Conservation (phyloP, 2,888 invertebrate genomes). For the Eudemis profundana region DNA sequence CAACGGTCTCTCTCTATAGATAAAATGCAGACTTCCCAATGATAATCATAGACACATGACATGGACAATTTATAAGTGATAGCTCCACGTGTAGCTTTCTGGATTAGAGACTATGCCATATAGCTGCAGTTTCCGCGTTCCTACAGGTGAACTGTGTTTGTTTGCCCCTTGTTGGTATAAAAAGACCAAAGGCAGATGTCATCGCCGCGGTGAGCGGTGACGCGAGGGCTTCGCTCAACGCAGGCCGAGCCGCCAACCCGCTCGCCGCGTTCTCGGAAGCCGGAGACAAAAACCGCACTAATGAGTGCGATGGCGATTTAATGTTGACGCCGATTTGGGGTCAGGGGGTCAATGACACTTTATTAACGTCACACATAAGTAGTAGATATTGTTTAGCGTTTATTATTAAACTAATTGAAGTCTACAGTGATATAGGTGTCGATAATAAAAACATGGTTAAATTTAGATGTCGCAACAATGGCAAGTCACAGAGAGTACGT, state of each 20-base stretch:
- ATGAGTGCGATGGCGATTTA: conserved; percentile 32
- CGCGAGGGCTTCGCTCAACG: conserved; percentile 11
- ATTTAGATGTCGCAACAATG: not conserved
- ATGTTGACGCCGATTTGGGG: conserved; percentile 37
- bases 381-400: not conserved
- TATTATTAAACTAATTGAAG: not conserved
- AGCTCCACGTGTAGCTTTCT: not conserved
- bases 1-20: conserved; percentile 10
- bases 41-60: too few relatives aligned
- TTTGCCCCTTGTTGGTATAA: not conserved
- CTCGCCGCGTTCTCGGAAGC: conserved; percentile 30
- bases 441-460: conserved; percentile 1
- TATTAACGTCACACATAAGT: conserved; percentile 6
- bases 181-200: conserved; percentile 17
- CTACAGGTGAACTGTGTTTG: not conserved
- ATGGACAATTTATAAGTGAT: too few relatives aligned
- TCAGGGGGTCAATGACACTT: conserved; percentile 41
- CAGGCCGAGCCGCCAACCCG: conserved; percentile 18
- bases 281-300: conserved; percentile 18
- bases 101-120: not conserved
- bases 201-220: conserved; percentile 31
- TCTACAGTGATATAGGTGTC: not conserved
- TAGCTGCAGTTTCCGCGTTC: not conserved
- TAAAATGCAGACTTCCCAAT: not conserved
- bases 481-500: conserved; percentile 16